These are phyloP conservation scores for zebrafish (Danio rerio) DNA, from an alignment of 2,113 vertebrate genomes.

Conservation along the genomic window DNA sequence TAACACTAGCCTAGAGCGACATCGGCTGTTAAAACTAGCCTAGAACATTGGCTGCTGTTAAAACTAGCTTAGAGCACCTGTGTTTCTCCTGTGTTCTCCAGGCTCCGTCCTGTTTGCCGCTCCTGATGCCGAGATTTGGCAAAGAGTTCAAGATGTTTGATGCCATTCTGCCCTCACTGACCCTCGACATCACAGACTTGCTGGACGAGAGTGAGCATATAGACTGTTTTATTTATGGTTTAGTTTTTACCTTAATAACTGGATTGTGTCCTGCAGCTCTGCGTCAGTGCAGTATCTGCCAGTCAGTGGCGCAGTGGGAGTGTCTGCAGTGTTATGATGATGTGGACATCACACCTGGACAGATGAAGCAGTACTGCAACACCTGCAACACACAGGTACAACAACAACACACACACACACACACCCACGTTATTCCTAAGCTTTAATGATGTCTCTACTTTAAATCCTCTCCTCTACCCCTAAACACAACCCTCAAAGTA, in stretches of 20 bases:
- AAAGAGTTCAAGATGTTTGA: conserved; percentile 87
- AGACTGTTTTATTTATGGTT: neutral
- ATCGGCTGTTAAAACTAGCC: no score
- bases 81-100: conserved; percentile 47
- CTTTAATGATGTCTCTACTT: no score
- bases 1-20: no score
- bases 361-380: conserved; percentile 81
- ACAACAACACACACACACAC: no score
- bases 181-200: conserved; percentile 81
- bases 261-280: conserved; percentile 66
- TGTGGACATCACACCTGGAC: conserved; percentile 76
- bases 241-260: neutral
- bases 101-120: conserved; percentile 83
- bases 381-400: conserved; percentile 82
- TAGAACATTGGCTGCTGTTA: no score
- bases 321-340: conserved; percentile 82
- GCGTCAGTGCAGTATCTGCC: conserved; percentile 83
- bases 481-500: no score
- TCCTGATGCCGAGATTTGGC: conserved; percentile 85
- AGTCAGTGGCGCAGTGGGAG: conserved; percentile 79
- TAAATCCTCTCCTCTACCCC: no score
- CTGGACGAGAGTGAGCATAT: conserved; percentile 76
- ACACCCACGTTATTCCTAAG: no score
- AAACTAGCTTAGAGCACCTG: neutral
- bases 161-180: conserved; percentile 77